Evolutionary conservation across 2,113 vertebrate genomes (phyloP), one percentile per base, ranked within the genome.

Genomic region (Pelvicachromis taeniatus): DNA sequence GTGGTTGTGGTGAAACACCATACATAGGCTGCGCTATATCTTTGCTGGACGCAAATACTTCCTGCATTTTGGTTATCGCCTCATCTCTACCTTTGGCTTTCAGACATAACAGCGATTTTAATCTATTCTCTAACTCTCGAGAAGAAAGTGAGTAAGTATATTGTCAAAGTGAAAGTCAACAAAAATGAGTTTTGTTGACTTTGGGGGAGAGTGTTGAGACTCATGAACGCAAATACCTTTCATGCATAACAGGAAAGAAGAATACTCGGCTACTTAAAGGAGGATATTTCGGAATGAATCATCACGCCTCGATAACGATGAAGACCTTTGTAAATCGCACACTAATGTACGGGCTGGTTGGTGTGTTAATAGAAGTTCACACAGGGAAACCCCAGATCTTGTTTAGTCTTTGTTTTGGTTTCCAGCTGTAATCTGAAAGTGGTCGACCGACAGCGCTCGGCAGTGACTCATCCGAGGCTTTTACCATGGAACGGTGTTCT

Each of bases 361-460:
- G 23, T 73, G 77, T 77, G 26, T 82, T 87, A 89, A 21, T n/a
- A 78, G 48, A 78, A 45, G 19, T 52, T 84, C 81, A 33, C 13
- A 29, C 11, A 33, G 63, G 50, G 35, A 85, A 88, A 84, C 12
- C 45, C 55, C 52, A 61, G 14, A 19, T 59, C 12, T 42, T 85
- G 80, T 89, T 89, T 77, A 16, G 86, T 81, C 83, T 93, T 85
- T 92, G 83, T 80, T 84, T 88, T 86, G 88, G 50, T 63, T 81
- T 78, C 68, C 23, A 42, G 58, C 21, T 6, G 31, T 82, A 52
- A 70, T 77, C 81, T 85, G n/a, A 21, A 31, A 48, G 14, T 8
- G 52, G 38, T 9, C 53, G 52, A 80, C 16, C 4, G 31, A 35
- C 61, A 2, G 70, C 4, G 9, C 61, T 77, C 2, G 1, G n/a